phyloP scores from a whole-genome alignment of 23 tunicate genomes.

The Styela clava region DNA sequence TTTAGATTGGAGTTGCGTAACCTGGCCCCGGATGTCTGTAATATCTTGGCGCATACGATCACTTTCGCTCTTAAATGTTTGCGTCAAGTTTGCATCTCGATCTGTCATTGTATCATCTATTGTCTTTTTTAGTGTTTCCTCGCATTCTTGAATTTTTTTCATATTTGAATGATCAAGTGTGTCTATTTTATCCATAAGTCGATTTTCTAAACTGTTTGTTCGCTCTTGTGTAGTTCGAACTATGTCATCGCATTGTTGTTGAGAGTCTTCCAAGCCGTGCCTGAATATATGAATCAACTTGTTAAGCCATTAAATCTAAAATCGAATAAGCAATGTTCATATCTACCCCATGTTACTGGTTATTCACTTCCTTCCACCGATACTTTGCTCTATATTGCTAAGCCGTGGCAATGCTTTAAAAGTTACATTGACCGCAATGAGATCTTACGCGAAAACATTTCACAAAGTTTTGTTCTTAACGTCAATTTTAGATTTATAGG shows the following conservation, averaged over 20 bases:
- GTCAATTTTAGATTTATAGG: no score
- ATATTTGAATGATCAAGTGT: conserved; percentile 28
- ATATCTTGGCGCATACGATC: conserved; percentile 47
- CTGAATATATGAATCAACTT: no score
- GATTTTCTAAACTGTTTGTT: conserved; percentile 51
- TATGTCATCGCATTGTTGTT: conserved; percentile 64
- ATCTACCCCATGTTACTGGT: no score
- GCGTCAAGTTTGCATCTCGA: conserved; percentile 39
- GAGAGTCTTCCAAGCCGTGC: conserved; percentile 84
- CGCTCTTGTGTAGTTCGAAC: conserved; percentile 44
- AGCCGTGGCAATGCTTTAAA: no score
- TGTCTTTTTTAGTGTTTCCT: conserved; percentile 24
- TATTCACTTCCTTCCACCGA: no score
- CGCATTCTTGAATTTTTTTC: conserved; percentile 41
- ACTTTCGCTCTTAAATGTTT: conserved; percentile 38
- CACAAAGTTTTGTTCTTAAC: no score
- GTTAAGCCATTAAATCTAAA: no score
- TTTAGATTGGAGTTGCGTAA: conserved; percentile 36
- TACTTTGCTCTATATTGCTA: no score
- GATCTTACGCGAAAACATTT: no score
- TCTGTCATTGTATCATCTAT: conserved; percentile 46
- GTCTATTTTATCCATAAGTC: conserved; percentile 45
- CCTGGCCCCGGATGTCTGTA: conserved; percentile 31
- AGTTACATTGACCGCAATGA: no score
- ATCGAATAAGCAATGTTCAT: no score